Percentiles rank a stretch among this genome's conserved stretches.
Evolutionary conservation across 2,888 invertebrate genomes (phyloP).

Genomic region (Tupiocoris notatus): DNA sequence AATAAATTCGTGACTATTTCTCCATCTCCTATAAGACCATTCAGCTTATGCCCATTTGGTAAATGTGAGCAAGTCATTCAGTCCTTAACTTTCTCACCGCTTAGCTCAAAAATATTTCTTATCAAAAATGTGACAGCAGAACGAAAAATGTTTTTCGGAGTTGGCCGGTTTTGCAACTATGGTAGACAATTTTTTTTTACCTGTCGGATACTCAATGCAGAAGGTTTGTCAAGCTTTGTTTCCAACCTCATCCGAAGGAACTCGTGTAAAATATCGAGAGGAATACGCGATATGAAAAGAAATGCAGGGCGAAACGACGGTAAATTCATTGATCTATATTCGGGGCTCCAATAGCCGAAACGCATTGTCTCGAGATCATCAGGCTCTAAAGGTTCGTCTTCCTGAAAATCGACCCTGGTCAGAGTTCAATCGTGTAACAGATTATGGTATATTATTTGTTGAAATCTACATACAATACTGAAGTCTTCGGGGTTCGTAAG

Average conservation of each 20-base stretch:
- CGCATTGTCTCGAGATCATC: conserved; percentile 59
- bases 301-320: conserved; percentile 83
- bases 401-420: no score
- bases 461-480: conserved; percentile 28
- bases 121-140: no score
- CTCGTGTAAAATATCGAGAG: conserved; percentile 89
- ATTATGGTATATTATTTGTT: no score
- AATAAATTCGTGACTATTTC: not conserved
- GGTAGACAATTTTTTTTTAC: no score
- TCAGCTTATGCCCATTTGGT: no score
- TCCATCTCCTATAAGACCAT: no score
- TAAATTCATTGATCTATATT: conserved; percentile 71
- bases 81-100: no score
- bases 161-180: no score
- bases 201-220: conserved; percentile 82
- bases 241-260: conserved; percentile 83
- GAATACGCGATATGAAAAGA: conserved; percentile 79
- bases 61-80: no score
- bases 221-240: conserved; percentile 77
- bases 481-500: conserved; percentile 60
- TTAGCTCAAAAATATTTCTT: no score
- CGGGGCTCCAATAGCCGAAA: conserved; percentile 75
- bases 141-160: no score
- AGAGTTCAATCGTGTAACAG: no score
- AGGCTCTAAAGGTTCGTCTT: conserved; percentile 14